Evolutionary conservation across 2,888 invertebrate species (phyloP), one percentile per base, ranked within the genome.

Genomic region (Caenorhabditis sulstoni): DNA sequence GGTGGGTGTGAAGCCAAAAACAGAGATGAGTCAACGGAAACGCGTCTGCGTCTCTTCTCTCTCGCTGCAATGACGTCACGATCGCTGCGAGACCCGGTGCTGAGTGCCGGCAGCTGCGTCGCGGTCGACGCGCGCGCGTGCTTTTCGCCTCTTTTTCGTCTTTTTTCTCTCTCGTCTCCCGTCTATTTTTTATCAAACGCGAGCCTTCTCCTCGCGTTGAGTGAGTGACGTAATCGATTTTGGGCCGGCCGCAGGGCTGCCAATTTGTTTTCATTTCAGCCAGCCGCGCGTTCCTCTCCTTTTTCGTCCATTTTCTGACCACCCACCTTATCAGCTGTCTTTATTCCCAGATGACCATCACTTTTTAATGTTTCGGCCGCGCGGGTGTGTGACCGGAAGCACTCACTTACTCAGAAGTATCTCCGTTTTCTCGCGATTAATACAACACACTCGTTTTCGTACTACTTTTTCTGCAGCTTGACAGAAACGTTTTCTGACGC

Each of bases 171-270:
- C 47, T 47, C 45, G 53, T 61, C 67, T 23, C 49, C n/a, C 52
- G 29, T 16, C 22, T 16, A 58, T 39, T 65, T 78, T 78, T 78
- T 71, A 61, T 71, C 65, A 66, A 78, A 73, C 57, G 55, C 71
- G 71, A 71, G 71, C 71, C 71, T 71, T 62, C 58, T 58, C 47
- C 41, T 58, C 66, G 57, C 55, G 57, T 50, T 59, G 50, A 45
- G 45, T n/a, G 58, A 66, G 71, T 71, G 71, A 71, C 71, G 71
- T 71, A 71, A 64, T 71, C 71, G 71, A 71, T 71, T 71, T 64
- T 71, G 71, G 71, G 62, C 71, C 57, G 64, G 29, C 39, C n/a
- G 7, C 4, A 8, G n/a, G 35, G 12, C 70, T 71, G 65, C 58
- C 64, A 74, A 65, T 59, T 74, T 74, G 65, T 73, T 64, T 58